These are phyloP conservation scores for Andrena chrysosceles DNA, from an alignment of 2,888 invertebrate species.

Conservation along the genomic window DNA sequence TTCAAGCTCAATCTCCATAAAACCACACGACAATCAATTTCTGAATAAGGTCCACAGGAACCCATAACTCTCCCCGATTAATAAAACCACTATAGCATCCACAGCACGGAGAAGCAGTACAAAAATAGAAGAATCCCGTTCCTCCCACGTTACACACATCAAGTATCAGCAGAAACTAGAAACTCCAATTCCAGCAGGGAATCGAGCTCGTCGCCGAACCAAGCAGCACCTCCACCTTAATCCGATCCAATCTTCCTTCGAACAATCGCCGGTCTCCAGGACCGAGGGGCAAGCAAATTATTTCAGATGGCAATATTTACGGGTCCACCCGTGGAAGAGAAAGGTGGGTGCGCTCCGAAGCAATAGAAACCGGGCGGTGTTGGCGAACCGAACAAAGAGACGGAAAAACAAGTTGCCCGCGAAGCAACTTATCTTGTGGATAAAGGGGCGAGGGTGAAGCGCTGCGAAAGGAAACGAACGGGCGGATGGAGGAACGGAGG, in stretches of 20 bases:
- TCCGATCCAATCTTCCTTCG: not conserved
- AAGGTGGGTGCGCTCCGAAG: not conserved
- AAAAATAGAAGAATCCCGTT: slow-evolving; percentile 1
- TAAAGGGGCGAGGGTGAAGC: slow-evolving; percentile 7
- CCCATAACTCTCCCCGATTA: too few relatives aligned
- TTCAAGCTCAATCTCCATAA: too few relatives aligned
- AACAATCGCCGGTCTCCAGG: not conserved
- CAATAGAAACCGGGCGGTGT: slow-evolving; percentile 4
- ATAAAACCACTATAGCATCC: too few relatives aligned
- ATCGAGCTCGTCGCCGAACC: not conserved
- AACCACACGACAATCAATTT: too few relatives aligned
- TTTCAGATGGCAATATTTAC: slow-evolving; percentile 30
- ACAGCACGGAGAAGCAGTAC: too few relatives aligned
- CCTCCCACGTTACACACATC: not conserved
- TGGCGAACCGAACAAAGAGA: not conserved
- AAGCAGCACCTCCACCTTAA: slow-evolving; percentile 2
- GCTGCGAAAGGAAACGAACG: slow-evolving; percentile 17
- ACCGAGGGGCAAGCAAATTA: slow-evolving; percentile 13
- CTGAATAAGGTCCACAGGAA: too few relatives aligned
- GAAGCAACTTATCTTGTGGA: slow-evolving; percentile 29
- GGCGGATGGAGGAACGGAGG: not conserved
- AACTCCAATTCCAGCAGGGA: slow-evolving; percentile 9
- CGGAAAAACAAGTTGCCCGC: slow-evolving; percentile 18
- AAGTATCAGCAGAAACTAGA: not conserved
- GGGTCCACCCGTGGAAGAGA: not conserved